Evolutionary conservation across 92 coral and sea anemone species (phyloP).

Genomic region (Pocillopora grandis): DNA sequence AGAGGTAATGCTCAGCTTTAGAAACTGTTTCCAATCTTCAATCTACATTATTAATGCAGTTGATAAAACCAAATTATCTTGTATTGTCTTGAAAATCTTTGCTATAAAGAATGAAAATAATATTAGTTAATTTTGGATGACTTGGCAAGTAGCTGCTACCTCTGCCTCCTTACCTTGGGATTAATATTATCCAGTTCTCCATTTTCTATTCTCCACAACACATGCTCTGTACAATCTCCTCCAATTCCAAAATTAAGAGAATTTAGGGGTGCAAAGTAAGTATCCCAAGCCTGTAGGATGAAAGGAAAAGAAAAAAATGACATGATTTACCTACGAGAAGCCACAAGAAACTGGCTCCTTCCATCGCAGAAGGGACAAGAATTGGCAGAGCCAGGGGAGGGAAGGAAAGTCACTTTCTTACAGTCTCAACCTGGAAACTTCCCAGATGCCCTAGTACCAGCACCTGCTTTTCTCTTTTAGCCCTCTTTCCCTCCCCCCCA

Average conservation of each 20-base stretch:
- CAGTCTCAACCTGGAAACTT: too few relatives aligned
- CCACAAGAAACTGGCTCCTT: too few relatives aligned
- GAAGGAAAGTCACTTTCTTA: too few relatives aligned
- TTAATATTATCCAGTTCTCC: conserved; percentile 78
- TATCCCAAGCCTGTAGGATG: conserved; percentile 80
- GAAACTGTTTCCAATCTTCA: too few relatives aligned
- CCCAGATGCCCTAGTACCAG: too few relatives aligned
- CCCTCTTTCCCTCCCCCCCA: too few relatives aligned
- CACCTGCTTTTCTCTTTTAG: too few relatives aligned
- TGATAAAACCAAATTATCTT: not conserved
- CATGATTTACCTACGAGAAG: too few relatives aligned
- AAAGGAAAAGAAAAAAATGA: not conserved
- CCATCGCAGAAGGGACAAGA: too few relatives aligned
- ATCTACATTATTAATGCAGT: not conserved
- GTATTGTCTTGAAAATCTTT: too few relatives aligned
- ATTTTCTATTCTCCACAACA: conserved; percentile 92
- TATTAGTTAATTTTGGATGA: not conserved
- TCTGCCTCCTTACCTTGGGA: conserved; percentile 62
- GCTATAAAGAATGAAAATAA: not conserved
- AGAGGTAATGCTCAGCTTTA: too few relatives aligned
- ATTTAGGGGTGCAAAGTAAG: conserved; percentile 76
- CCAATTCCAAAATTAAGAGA: conserved; percentile 92
- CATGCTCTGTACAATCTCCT: conserved; percentile 84
- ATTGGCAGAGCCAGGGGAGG: too few relatives aligned
- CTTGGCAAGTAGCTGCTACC: not conserved